These are phyloP conservation scores for Diabrotica balteata DNA, from an alignment of 2,888 invertebrate species.

Conservation along the genomic window DNA sequence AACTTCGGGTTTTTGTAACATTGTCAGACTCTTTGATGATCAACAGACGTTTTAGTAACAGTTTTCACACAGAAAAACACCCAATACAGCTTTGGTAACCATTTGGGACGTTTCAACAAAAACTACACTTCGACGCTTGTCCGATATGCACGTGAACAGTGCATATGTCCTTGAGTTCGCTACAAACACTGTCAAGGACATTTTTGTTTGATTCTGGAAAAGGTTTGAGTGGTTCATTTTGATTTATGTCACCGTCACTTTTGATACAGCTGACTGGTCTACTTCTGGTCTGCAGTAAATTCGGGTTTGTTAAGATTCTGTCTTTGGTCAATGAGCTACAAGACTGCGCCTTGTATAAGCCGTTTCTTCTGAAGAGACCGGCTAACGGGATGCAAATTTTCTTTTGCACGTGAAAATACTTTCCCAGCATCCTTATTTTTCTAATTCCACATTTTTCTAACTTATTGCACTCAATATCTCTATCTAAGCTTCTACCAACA, in stretches of 20 bases:
- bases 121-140: constrained; percentile 66
- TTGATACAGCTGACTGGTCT: constrained; percentile 59
- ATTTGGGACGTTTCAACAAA: constrained; percentile 58
- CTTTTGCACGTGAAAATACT: constrained; percentile 73
- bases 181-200: constrained; percentile 60
- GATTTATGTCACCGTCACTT: constrained; percentile 64
- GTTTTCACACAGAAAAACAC: constrained; percentile 5
- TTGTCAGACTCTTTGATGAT: not conserved
- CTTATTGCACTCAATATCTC: constrained; percentile 49
- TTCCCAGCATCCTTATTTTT: constrained; percentile 69
- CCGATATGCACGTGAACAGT: constrained; percentile 66
- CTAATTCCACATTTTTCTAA: constrained; percentile 47
- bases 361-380: constrained; percentile 63
- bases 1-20: too few species aligned
- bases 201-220: constrained; percentile 35
- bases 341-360: constrained; percentile 69
- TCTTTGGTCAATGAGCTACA: constrained; percentile 69
- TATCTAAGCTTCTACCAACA: constrained; percentile 37
- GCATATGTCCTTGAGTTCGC: constrained; percentile 63
- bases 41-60: not conserved
- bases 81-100: constrained; percentile 30
- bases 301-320: constrained; percentile 45
- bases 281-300: constrained; percentile 12
- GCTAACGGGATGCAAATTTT: constrained; percentile 70
- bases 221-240: constrained; percentile 58